Base-by-base conservation (phyloP, 2,113 vertebrate genomes). In the Oryzias curvinotus region DNA sequence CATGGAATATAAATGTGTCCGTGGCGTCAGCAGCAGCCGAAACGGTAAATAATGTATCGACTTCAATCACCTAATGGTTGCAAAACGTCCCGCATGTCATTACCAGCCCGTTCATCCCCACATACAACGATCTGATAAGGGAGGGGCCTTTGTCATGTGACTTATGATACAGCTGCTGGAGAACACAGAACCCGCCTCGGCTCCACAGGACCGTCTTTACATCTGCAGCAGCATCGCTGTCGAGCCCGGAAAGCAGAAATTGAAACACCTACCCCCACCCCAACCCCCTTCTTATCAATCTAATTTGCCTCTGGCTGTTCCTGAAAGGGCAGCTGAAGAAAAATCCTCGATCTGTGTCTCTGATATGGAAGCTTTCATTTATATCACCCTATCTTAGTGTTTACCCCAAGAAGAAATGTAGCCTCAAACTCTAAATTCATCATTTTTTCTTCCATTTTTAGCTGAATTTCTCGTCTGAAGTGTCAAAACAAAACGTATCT, bases 21-120 rank as follows among this genome's bases (percentile, higher is more conserved):
- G 65, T 51, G 60, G 64, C 64, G 74, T 65, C 76, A 62, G 78
- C 78, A 83, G 82, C 78, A 82, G 85, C 86, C 80, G 80, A 84
- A 55, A 81, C 75, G 63, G 88, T 91, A 90, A 92, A 92, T 91
- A 92, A 90, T 89, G 76, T 76, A 91, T 86, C 56, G 62, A 63
- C 84, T 89, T 78, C 90, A 91, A 91, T 90, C 86, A 88, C 83
- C 66, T 86, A 88, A 86, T 89, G 84, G 78, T 81, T 83, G 78
- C 72, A 71, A 84, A 89, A 85, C 86, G 85, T 89, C 88, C 82
- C 57, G 73, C 77, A 75, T 87, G 88, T 88, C 78, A 90, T 91
- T 89, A 81, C 51, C 69, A 51, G 73, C 52, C 77, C 54, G 65
- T 80, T 86, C 75, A 82, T 80, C 65, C 77, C 62, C 76, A 66